A percentile compares a stretch with the other conserved stretches of the same genome.
Evolutionary conservation across 1,140 invertebrate genomes (phyloP).

Genomic region (Eupeodes corollae): DNA sequence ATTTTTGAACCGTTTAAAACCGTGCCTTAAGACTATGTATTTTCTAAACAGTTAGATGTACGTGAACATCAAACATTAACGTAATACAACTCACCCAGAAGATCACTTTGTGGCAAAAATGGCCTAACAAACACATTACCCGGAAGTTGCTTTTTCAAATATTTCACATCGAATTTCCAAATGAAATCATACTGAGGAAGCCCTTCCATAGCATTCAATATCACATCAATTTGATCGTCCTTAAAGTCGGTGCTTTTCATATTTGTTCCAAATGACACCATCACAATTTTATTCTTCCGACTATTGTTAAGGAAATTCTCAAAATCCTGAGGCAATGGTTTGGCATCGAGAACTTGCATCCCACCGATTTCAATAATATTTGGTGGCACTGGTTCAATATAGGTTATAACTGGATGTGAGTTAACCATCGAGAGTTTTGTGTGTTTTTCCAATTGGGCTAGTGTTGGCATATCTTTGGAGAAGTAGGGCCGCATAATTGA

Average conservation of each 20-base stretch:
- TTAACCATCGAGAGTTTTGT: conserved; percentile 37
- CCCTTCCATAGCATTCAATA: conserved; percentile 3
- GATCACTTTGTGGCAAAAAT: conserved; percentile 24
- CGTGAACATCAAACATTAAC: too few relatives aligned
- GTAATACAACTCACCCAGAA: conserved; percentile 10
- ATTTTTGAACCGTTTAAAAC: too few relatives aligned
- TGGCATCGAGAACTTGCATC: conserved; percentile 32
- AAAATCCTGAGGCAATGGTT: conserved; percentile 18
- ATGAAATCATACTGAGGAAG: conserved; percentile 20
- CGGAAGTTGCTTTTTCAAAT: background rate
- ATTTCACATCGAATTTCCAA: conserved; percentile 26
- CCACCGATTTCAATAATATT: conserved; percentile 46
- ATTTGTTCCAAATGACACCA: conserved; percentile 23
- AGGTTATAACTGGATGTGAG: conserved; percentile 36
- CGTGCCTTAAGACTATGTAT: too few relatives aligned
- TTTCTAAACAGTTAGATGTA: too few relatives aligned
- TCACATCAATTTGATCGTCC: conserved; percentile 1
- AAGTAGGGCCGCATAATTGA: background rate
- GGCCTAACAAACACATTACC: conserved; percentile 2
- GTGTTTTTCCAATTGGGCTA: background rate
- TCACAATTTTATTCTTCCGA: conserved; percentile 21
- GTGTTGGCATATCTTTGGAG: background rate
- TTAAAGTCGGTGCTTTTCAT: conserved; percentile 6
- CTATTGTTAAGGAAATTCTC: conserved; percentile 19
- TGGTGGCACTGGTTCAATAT: conserved; percentile 36